A percentile compares a stretch with the other conserved stretches of the same genome.
phyloP scores from a whole-genome alignment of 2,888 invertebrate species.

The Orchestes rusci region DNA sequence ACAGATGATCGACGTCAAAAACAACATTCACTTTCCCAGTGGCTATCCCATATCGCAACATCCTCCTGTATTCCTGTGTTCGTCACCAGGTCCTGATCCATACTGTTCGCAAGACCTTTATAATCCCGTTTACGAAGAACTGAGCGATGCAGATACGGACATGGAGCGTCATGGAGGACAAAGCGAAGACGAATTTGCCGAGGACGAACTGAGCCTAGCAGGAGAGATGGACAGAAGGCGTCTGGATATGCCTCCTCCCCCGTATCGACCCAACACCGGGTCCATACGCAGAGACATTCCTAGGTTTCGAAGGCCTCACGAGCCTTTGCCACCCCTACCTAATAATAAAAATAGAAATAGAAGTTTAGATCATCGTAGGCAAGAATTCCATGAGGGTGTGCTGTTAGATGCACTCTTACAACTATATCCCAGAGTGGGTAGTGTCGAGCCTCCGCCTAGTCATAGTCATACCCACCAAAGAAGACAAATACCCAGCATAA shows the following conservation, averaged over 20 bases:
- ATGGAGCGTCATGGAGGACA: constrained; percentile 48
- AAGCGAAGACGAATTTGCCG: constrained; percentile 80
- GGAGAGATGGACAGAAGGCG: constrained; percentile 33
- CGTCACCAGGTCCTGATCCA: constrained; percentile 61
- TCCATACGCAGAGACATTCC: constrained; percentile 44
- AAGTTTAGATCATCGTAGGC: constrained; percentile 45
- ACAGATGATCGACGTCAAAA: constrained; percentile 68
- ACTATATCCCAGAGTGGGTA: constrained; percentile 65
- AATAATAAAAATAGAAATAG: constrained; percentile 44
- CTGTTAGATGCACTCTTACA: constrained; percentile 65
- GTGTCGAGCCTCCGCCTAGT: constrained; percentile 52
- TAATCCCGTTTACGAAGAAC: constrained; percentile 78
- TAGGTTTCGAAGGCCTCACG: constrained; percentile 54
- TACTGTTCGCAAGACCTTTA: constrained; percentile 56
- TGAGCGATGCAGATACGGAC: constrained; percentile 59
- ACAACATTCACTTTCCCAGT: constrained; percentile 52
- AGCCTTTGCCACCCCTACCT: constrained; percentile 53
- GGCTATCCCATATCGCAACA: constrained; percentile 55
- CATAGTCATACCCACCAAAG: constrained; percentile 26
- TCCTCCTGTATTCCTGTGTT: constrained; percentile 64
- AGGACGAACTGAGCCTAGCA: constrained; percentile 63
- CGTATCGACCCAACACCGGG: constrained; percentile 34
- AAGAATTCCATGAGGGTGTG: constrained; percentile 76
- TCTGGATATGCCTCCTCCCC: constrained; percentile 42
- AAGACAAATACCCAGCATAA: constrained; percentile 42